phyloP scores from a whole-genome alignment of 2,113 vertebrate genomes.

The Myiozetetes cayanensis region DNA sequence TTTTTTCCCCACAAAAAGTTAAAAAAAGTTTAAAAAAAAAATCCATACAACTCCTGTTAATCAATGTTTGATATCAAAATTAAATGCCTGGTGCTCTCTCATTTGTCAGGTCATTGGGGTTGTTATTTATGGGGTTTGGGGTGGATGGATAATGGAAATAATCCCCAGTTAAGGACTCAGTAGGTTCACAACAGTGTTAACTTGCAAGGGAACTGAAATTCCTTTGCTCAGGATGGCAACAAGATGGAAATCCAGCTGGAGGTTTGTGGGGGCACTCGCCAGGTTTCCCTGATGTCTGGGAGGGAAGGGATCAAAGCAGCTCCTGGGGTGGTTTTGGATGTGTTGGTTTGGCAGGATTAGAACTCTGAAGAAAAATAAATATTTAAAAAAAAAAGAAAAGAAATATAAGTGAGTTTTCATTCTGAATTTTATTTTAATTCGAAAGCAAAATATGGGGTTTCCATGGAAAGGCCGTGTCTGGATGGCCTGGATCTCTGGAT shows the following conservation, averaged over 20 bases:
- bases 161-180: rapidly evolving
- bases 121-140: neutral
- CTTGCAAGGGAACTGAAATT: neutral
- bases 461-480: neutral
- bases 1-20: neutral
- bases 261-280: neutral
- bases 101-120: neutral
- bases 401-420: neutral
- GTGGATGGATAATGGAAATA: neutral
- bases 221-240: neutral
- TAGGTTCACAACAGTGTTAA: neutral
- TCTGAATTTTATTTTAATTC: neutral
- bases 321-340: neutral
- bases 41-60: neutral
- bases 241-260: neutral
- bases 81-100: neutral
- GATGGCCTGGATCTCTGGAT: neutral
- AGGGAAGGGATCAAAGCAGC: neutral
- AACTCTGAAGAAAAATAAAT: neutral
- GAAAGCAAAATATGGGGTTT: neutral
- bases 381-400: neutral
- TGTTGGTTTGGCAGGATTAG: neutral
- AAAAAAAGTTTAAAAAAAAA: neutral
- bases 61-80: neutral
- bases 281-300: neutral